Evolutionary conservation across 2,888 invertebrate genomes (phyloP).

Genomic region (Philaethria dido): DNA sequence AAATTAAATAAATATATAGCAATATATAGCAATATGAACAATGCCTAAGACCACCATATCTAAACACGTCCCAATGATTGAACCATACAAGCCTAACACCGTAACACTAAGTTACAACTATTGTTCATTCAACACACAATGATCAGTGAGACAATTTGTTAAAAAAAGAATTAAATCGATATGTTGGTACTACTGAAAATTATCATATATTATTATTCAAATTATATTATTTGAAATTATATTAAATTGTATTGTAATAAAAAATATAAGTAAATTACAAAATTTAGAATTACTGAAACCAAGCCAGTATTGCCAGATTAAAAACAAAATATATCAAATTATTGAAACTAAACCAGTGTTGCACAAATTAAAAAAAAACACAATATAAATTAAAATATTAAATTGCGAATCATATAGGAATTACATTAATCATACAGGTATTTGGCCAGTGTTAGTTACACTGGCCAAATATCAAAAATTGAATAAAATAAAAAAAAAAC

Average conservation of each 20-base stretch:
- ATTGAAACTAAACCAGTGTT: no score
- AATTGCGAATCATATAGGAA: no score
- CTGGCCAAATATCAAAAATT: not conserved
- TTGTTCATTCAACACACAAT: constrained; percentile 36
- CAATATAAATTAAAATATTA: no score
- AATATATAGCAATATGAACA: constrained; percentile 11
- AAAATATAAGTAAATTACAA: no score
- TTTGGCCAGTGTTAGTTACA: not conserved
- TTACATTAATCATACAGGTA: no score
- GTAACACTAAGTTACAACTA: constrained; percentile 31
- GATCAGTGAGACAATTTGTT: constrained; percentile 60
- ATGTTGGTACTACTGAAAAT: not conserved
- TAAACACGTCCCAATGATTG: constrained; percentile 26
- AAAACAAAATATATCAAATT: not conserved
- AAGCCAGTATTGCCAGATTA: not conserved
- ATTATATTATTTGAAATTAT: no score
- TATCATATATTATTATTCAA: no score
- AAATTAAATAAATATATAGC: no score
- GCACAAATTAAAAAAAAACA: no score
- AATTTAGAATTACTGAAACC: no score
- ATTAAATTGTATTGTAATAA: no score
- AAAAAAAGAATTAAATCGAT: not conserved
- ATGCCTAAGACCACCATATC: constrained; percentile 10
- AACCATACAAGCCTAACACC: constrained; percentile 29
- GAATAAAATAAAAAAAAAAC: not conserved